Evolutionary conservation across 2,888 invertebrate species (phyloP).

Genomic region (Hirudinaria manillensis): DNA sequence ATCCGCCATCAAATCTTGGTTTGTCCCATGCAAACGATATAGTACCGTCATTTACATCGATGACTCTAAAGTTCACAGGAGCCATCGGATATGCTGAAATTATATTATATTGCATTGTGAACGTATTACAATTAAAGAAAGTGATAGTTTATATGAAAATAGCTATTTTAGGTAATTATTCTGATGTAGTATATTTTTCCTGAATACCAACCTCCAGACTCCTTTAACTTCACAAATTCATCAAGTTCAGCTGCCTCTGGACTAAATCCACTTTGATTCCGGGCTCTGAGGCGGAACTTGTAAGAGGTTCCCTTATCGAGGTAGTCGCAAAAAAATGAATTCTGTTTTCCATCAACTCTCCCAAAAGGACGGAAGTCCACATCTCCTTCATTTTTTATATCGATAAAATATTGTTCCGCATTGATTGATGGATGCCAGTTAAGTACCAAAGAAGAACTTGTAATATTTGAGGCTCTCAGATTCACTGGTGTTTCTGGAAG

Average conservation of each 20-base stretch:
- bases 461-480: constrained; percentile 14
- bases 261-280: constrained; percentile 71
- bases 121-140: too few relatives aligned
- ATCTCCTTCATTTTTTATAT: constrained; percentile 33
- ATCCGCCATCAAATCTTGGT: constrained; percentile 40
- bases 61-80: constrained; percentile 39
- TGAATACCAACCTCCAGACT: constrained; percentile 10
- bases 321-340: constrained; percentile 25
- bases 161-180: background rate
- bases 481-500: constrained; percentile 27
- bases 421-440: constrained; percentile 50
- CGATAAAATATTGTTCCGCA: constrained; percentile 43
- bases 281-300: constrained; percentile 76
- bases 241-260: constrained; percentile 64
- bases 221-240: constrained; percentile 60
- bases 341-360: constrained; percentile 30
- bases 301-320: constrained; percentile 55
- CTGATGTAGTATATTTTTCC: background rate
- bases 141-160: background rate
- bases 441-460: constrained; percentile 28
- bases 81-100: constrained; percentile 36
- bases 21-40: constrained; percentile 41
- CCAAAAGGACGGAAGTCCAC: constrained; percentile 28
- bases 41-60: constrained; percentile 40
- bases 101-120: background rate